A percentile compares a stretch with the other conserved stretches of the same genome.
phyloP scores from a whole-genome alignment of 2,113 vertebrate species.

The Pachycephala philippinensis region DNA sequence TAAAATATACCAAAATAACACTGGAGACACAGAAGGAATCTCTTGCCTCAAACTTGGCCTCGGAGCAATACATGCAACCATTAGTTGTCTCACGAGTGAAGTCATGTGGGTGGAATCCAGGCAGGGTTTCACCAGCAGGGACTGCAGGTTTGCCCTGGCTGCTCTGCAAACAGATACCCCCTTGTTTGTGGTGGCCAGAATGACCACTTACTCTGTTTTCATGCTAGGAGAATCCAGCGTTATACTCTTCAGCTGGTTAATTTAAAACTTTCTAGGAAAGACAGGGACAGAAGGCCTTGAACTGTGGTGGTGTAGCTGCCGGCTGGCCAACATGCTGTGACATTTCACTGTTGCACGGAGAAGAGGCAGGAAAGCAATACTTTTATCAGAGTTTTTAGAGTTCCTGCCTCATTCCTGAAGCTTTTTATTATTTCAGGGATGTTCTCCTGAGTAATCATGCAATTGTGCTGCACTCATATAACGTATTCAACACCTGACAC shows the following conservation, averaged over 20 bases:
- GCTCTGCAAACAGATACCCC: not conserved
- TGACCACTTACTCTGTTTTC: not conserved
- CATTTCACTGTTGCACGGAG: not conserved
- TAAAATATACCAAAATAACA: slow-evolving; percentile 65
- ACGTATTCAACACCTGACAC: not conserved
- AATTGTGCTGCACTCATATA: not conserved
- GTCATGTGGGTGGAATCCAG: slow-evolving; percentile 38
- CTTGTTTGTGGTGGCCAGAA: not conserved
- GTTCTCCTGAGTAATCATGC: not conserved
- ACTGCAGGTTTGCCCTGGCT: not conserved
- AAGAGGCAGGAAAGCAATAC: not conserved
- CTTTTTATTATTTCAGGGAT: not conserved
- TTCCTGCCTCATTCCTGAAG: not conserved
- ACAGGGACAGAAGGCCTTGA: not conserved
- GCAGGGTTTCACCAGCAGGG: slow-evolving; percentile 1
- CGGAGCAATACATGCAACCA: not conserved
- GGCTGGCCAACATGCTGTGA: not conserved
- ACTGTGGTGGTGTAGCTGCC: not conserved
- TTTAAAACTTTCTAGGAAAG: slow-evolving; percentile 17
- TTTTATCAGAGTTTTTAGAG: not conserved
- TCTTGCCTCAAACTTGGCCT: slow-evolving; percentile 59
- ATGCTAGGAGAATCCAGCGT: not conserved
- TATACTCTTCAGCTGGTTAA: not conserved
- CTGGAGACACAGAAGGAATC: slow-evolving; percentile 52
- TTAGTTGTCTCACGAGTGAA: not conserved